A percentile compares a stretch with the other conserved stretches of the same genome.
Evolutionary conservation across 2,888 invertebrate genomes (phyloP).

Genomic region (Drosophila falleni): DNA sequence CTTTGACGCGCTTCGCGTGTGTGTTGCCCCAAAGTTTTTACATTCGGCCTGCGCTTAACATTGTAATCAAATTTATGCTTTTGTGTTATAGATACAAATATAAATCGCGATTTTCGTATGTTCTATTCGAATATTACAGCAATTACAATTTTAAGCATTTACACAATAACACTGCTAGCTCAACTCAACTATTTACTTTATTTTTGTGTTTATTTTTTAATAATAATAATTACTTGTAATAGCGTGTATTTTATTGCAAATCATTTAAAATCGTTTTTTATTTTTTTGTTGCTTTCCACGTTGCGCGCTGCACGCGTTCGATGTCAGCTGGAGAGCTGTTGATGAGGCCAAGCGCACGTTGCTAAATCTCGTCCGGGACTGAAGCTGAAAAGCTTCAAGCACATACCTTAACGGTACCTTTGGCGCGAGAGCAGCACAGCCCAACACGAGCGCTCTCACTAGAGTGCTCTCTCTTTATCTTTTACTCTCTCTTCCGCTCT

Average conservation of each 20-base stretch:
- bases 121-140: neutral
- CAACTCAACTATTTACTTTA: neutral
- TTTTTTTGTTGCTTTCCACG: conserved; percentile 39
- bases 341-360: conserved; percentile 71
- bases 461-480: neutral
- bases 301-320: conserved; percentile 58
- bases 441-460: conserved; percentile 19
- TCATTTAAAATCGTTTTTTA: conserved; percentile 12
- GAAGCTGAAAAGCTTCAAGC: conserved; percentile 72
- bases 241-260: conserved; percentile 16
- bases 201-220: neutral
- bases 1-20: conserved; percentile 61
- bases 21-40: conserved; percentile 47
- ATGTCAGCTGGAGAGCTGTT: conserved; percentile 30
- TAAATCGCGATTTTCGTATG: conserved; percentile 22
- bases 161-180: conserved; percentile 4
- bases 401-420: conserved; percentile 73
- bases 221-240: conserved; percentile 17
- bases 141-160: neutral
- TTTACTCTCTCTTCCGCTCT: conserved; percentile 4
- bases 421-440: conserved; percentile 38
- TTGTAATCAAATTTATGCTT: conserved; percentile 63
- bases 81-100: conserved; percentile 61
- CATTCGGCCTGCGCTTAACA: conserved; percentile 59
- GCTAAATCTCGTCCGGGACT: conserved; percentile 85